Evolutionary conservation across 2,888 invertebrate species (phyloP).

Genomic region (Drosophila buzzatii): DNA sequence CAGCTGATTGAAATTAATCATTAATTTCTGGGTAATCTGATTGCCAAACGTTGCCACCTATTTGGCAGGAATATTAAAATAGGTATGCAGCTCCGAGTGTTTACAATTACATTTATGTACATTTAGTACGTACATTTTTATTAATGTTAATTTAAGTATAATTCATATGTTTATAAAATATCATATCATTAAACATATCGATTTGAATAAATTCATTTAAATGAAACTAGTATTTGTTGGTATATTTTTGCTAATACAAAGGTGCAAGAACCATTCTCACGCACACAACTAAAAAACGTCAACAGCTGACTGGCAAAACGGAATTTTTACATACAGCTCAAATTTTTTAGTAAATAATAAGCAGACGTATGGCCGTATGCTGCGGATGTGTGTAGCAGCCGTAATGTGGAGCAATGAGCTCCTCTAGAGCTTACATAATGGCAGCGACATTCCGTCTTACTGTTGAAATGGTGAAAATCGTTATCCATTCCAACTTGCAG

Average conservation of each 20-base stretch:
- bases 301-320: slow-evolving; percentile 44
- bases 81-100: not conserved
- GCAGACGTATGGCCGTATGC: slow-evolving; percentile 4
- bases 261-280: not conserved
- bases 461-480: slow-evolving; percentile 5
- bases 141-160: too few relatives aligned
- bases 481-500: slow-evolving; percentile 15
- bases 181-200: too few relatives aligned
- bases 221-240: not conserved
- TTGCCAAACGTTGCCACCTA: slow-evolving; percentile 29
- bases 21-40: not conserved
- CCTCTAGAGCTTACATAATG: slow-evolving; percentile 66
- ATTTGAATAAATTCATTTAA: not conserved
- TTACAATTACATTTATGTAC: too few relatives aligned
- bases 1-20: slow-evolving; percentile 35
- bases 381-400: slow-evolving; percentile 37
- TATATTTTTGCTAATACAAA: not conserved
- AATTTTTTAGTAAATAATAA: slow-evolving; percentile 38
- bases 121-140: not conserved
- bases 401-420: slow-evolving; percentile 31
- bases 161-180: too few relatives aligned
- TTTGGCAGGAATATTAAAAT: not conserved
- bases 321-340: slow-evolving; percentile 35
- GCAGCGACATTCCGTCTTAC: slow-evolving; percentile 39
- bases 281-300: not conserved